Percentiles rank a stretch among this genome's conserved stretches.
Evolutionary conservation across 2,888 invertebrate genomes (phyloP).

Genomic region (Tenthredo livida): DNA sequence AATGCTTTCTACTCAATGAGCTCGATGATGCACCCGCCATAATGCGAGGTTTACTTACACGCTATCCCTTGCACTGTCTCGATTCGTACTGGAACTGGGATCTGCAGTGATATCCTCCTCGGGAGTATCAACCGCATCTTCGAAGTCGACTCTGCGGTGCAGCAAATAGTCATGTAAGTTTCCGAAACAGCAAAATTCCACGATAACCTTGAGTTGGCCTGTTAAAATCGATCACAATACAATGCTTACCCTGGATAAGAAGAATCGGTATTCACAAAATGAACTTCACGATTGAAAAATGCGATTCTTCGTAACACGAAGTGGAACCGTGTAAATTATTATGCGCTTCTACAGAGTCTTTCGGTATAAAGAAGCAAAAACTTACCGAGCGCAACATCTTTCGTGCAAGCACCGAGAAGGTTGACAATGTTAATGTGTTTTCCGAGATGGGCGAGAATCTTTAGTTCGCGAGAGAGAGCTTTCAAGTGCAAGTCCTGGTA

Average conservation of each 20-base stretch:
- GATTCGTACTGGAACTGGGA: slow-evolving; percentile 80
- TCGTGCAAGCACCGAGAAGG: slow-evolving; percentile 81
- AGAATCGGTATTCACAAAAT: neutral
- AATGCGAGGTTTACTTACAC: slow-evolving; percentile 73
- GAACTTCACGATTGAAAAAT: too few relatives aligned
- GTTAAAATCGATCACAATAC: neutral
- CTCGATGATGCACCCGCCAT: neutral
- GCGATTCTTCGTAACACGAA: too few relatives aligned
- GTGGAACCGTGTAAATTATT: too few relatives aligned
- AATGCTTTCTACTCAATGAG: too few relatives aligned
- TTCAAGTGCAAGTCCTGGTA: slow-evolving; percentile 79
- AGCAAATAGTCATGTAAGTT: slow-evolving; percentile 80
- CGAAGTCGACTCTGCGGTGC: slow-evolving; percentile 78
- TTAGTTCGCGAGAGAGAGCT: slow-evolving; percentile 81
- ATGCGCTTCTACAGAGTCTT: too few relatives aligned
- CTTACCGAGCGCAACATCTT: slow-evolving; percentile 78
- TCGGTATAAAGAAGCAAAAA: too few relatives aligned
- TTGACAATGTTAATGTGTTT: slow-evolving; percentile 82
- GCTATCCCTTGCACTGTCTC: slow-evolving; percentile 76
- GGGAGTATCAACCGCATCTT: slow-evolving; percentile 76
- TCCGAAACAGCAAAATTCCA: slow-evolving; percentile 81
- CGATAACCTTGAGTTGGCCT: slow-evolving; percentile 80
- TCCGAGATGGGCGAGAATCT: slow-evolving; percentile 82
- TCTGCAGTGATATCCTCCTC: slow-evolving; percentile 82
- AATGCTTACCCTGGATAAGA: neutral